Conservation (phyloP, 2,797 vertebrate genomes). For the Lates japonicus region DNA sequence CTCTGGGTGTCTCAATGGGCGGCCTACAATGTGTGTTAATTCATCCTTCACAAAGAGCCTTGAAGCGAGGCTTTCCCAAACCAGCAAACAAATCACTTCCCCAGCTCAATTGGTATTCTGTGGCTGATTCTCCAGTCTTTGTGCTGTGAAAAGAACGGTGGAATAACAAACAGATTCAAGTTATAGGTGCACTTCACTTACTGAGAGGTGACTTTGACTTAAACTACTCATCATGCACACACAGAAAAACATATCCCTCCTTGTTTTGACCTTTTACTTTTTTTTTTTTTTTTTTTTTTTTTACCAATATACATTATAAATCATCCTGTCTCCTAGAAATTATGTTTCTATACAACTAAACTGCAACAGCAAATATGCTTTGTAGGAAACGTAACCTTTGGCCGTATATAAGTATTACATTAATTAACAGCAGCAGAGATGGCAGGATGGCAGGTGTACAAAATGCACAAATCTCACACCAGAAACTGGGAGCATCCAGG, state of each 20-base stretch:
- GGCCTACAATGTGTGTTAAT: slow-evolving; percentile 73
- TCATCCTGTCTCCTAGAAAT: not conserved
- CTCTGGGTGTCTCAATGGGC: slow-evolving; percentile 62
- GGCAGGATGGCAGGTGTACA: not conserved
- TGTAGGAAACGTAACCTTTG: not conserved
- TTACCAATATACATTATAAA: not conserved
- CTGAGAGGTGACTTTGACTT: slow-evolving; percentile 24
- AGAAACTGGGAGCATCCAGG: not conserved
- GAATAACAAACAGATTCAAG: slow-evolving; percentile 60
- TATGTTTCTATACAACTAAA: not conserved
- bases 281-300: not conserved
- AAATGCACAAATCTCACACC: not conserved
- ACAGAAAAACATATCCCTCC: not conserved
- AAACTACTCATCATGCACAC: slow-evolving; percentile 1
- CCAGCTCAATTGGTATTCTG: slow-evolving; percentile 71
- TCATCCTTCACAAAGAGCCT: slow-evolving; percentile 72
- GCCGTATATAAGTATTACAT: too few species aligned
- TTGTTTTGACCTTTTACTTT: not conserved
- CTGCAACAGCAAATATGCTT: not conserved
- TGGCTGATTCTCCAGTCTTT: slow-evolving; percentile 43
- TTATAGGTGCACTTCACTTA: slow-evolving; percentile 48
- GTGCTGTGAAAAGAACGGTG: slow-evolving; percentile 55
- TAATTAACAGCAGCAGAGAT: not conserved
- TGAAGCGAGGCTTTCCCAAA: slow-evolving; percentile 68
- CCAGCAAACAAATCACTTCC: slow-evolving; percentile 74